A percentile compares a stretch with the other conserved stretches of the same genome.
These are phyloP conservation scores for Gymnobelideus leadbeateri DNA, from an alignment of 2,113 vertebrate genomes.

Conservation along the genomic window DNA sequence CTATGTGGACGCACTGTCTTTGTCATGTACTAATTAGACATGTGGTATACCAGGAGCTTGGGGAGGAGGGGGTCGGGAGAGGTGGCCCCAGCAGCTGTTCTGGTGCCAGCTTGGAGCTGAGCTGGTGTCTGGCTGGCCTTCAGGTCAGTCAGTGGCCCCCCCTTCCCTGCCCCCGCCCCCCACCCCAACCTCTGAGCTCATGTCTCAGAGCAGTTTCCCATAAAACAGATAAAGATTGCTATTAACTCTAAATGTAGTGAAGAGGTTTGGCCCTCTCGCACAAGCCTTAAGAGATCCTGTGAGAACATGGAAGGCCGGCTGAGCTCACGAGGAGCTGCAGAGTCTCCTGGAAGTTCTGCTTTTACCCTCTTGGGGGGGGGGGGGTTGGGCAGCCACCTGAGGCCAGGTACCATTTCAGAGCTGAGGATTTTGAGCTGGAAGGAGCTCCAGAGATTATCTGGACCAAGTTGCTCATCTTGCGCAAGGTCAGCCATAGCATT, in stretches of 20 bases:
- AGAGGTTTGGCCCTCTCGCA: not conserved
- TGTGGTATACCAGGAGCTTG: conserved; percentile 33
- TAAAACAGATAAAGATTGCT: conserved; percentile 79
- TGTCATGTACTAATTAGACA: conserved; percentile 55
- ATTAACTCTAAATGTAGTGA: conserved; percentile 66
- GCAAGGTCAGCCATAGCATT: not conserved
- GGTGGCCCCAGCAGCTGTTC: conserved; percentile 20
- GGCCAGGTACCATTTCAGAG: not conserved
- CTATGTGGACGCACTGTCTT: conserved; percentile 47
- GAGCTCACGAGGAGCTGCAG: not conserved
- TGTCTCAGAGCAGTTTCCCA: conserved; percentile 77
- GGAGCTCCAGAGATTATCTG: not conserved
- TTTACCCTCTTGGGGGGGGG: conserved; percentile 32
- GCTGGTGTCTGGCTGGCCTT: conserved; percentile 23
- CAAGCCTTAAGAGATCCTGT: not conserved
- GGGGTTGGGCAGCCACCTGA: no score
- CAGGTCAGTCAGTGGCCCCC: not conserved
- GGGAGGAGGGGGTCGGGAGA: conserved; percentile 36
- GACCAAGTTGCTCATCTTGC: not conserved
- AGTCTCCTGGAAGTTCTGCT: conserved; percentile 50
- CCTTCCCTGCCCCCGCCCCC: not conserved
- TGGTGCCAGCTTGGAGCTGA: conserved; percentile 16
- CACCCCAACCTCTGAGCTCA: conserved; percentile 76
- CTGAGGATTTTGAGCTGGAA: not conserved
- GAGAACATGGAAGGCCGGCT: conserved; percentile 33